Percentiles rank a stretch among this genome's conserved stretches.
Conservation (phyloP, 1,140 invertebrate genomes). For the Drosophila novamexicana region DNA sequence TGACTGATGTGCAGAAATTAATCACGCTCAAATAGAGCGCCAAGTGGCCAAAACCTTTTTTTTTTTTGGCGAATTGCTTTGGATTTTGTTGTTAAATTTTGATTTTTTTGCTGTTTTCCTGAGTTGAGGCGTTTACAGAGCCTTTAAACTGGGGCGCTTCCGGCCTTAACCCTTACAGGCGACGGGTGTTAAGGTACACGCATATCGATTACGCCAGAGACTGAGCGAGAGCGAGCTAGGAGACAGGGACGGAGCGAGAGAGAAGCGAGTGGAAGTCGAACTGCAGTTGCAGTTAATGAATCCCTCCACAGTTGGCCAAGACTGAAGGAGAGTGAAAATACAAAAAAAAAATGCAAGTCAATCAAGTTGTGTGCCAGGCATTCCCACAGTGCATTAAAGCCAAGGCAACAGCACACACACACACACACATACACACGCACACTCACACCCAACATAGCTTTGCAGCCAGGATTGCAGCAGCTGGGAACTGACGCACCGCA, state of each 20-base stretch:
- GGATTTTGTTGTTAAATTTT: not conserved
- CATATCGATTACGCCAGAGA: constrained; percentile 69
- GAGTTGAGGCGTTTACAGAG: constrained; percentile 35
- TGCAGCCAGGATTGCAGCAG: constrained; percentile 41
- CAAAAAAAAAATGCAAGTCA: constrained; percentile 54
- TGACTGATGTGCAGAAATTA: constrained; percentile 73
- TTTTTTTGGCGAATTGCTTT: constrained; percentile 4
- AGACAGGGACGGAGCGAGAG: not conserved
- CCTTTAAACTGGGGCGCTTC: constrained; percentile 63
- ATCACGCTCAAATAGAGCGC: constrained; percentile 78
- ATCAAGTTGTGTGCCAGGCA: constrained; percentile 64
- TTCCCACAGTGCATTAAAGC: constrained; percentile 70
- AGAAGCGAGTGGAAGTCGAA: constrained; percentile 28
- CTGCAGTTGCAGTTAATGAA: constrained; percentile 62
- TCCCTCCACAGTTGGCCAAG: constrained; percentile 41
- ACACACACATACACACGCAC: constrained; percentile 1
- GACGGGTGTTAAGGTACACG: constrained; percentile 60
- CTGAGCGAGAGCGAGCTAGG: constrained; percentile 3
- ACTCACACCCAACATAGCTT: constrained; percentile 6
- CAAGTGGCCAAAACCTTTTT: constrained; percentile 36
- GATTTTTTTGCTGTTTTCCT: constrained; percentile 4
- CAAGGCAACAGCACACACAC: constrained; percentile 35
- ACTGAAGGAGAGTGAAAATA: constrained; percentile 6
- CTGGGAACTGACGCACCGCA: constrained; percentile 30
- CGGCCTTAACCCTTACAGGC: constrained; percentile 50